Conservation (phyloP, 2,888 invertebrate species). For the Marronus borbonicus region DNA sequence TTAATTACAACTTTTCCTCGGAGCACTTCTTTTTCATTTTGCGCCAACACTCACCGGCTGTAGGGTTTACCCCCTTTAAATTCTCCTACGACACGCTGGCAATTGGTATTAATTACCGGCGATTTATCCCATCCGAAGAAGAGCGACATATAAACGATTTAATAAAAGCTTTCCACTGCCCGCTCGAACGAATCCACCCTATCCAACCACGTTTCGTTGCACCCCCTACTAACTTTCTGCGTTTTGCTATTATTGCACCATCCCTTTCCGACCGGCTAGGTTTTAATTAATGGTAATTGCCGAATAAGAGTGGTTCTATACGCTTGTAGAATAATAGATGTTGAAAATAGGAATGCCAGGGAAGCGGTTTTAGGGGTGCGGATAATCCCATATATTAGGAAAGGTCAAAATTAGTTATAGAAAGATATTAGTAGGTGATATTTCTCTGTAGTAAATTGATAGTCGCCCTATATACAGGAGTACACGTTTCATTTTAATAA, state of each 20-base stretch:
- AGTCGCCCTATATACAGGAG: neutral
- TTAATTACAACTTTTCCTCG: slow-evolving; percentile 23
- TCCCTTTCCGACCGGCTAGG: slow-evolving; percentile 21
- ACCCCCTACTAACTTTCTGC: neutral
- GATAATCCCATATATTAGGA: neutral
- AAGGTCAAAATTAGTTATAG: slow-evolving; percentile 49
- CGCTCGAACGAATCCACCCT: neutral
- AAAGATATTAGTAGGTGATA: slow-evolving; percentile 60
- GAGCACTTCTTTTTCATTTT: slow-evolving; percentile 20
- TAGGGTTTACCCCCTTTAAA: slow-evolving; percentile 13
- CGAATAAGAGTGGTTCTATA: slow-evolving; percentile 25
- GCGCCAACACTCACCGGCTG: neutral
- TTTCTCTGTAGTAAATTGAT: slow-evolving; percentile 59
- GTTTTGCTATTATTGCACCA: slow-evolving; percentile 28
- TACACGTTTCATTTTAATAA: too few relatives aligned
- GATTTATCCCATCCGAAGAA: slow-evolving; percentile 31
- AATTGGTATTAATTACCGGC: slow-evolving; percentile 29
- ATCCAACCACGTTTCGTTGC: neutral
- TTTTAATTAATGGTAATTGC: slow-evolving; percentile 47
- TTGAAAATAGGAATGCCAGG: neutral
- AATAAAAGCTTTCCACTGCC: slow-evolving; percentile 36
- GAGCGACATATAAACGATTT: slow-evolving; percentile 38
- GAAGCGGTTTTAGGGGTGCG: neutral
- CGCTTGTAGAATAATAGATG: neutral
- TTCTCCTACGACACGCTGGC: neutral